Percentiles rank a stretch among this genome's conserved stretches.
Evolutionary conservation across 2,888 invertebrate species (phyloP).

Genomic region (Napeogenes inachia): DNA sequence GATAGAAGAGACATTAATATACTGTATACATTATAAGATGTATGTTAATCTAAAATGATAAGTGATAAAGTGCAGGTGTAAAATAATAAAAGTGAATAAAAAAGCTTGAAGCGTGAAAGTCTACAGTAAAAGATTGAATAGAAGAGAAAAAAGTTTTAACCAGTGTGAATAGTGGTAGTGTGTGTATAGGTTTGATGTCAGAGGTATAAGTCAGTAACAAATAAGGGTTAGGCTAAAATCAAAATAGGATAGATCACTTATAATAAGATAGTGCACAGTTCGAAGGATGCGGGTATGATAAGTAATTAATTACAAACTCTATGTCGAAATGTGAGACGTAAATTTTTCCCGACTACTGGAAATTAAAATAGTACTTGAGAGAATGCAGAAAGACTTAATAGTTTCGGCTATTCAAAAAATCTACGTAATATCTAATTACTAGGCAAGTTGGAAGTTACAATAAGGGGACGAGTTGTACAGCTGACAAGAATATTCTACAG

Average conservation of each 20-base stretch:
- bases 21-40: slow-evolving; percentile 47
- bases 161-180: slow-evolving; percentile 72
- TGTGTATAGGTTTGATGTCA: slow-evolving; percentile 62
- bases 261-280: slow-evolving; percentile 71
- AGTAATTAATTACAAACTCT: slow-evolving; percentile 64
- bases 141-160: slow-evolving; percentile 66
- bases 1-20: slow-evolving; percentile 52
- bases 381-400: slow-evolving; percentile 12
- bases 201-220: slow-evolving; percentile 59
- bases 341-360: slow-evolving; percentile 66
- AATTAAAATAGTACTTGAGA: slow-evolving; percentile 52
- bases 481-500: not conserved
- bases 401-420: slow-evolving; percentile 15
- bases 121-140: slow-evolving; percentile 55
- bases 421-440: slow-evolving; percentile 18
- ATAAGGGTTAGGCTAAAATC: slow-evolving; percentile 61
- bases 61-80: slow-evolving; percentile 62
- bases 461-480: slow-evolving; percentile 6
- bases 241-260: slow-evolving; percentile 72
- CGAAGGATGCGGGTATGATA: slow-evolving; percentile 72
- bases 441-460: slow-evolving; percentile 15
- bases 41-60: slow-evolving; percentile 54
- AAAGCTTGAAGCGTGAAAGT: slow-evolving; percentile 71
- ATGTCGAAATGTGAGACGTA: slow-evolving; percentile 65
- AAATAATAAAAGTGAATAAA: slow-evolving; percentile 64